Evolutionary conservation across 2,113 vertebrate species (phyloP).

Genomic region (Sardina pilchardus): DNA sequence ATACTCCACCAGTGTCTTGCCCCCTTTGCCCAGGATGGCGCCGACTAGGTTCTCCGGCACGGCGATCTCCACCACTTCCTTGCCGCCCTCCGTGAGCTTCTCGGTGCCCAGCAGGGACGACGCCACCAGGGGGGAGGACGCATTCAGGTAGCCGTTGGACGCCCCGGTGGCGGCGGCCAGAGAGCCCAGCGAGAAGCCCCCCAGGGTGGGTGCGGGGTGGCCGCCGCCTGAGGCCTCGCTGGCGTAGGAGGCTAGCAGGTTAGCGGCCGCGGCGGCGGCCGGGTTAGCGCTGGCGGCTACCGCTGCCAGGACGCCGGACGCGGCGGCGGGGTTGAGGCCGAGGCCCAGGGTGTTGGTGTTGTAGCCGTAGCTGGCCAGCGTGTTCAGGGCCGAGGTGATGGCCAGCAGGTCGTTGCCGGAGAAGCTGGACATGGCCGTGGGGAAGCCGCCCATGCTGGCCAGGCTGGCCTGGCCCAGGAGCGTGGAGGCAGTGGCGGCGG

Average conservation of each 20-base stretch:
- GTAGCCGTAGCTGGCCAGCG: constrained; percentile 91
- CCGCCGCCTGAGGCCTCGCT: constrained; percentile 79
- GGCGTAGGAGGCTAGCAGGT: constrained; percentile 87
- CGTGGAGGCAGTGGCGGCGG: constrained; percentile 79
- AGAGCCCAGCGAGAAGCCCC: constrained; percentile 83
- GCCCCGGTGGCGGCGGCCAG: constrained; percentile 81
- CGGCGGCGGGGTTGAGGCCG: constrained; percentile 86
- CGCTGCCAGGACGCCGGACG: constrained; percentile 83
- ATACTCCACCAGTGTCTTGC: constrained; percentile 94
- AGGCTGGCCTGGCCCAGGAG: constrained; percentile 83
- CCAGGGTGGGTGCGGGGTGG: constrained; percentile 72
- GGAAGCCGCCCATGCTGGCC: constrained; percentile 81
- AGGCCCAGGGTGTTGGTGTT: constrained; percentile 90
- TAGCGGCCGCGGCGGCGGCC: constrained; percentile 84
- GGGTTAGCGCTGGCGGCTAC: constrained; percentile 88
- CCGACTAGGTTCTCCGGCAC: constrained; percentile 94
- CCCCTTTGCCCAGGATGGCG: constrained; percentile 91
- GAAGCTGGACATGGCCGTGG: constrained; percentile 84
- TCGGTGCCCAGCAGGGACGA: constrained; percentile 86
- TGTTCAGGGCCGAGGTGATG: constrained; percentile 93
- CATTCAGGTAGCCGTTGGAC: constrained; percentile 85
- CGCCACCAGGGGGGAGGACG: constrained; percentile 81
- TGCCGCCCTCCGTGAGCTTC: constrained; percentile 85
- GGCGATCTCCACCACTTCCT: constrained; percentile 92
- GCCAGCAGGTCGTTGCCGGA: constrained; percentile 89